A percentile compares a stretch with the other conserved stretches of the same genome.
Evolutionary conservation across 2,888 invertebrate species (phyloP).

Genomic region (Artemia sinica): DNA sequence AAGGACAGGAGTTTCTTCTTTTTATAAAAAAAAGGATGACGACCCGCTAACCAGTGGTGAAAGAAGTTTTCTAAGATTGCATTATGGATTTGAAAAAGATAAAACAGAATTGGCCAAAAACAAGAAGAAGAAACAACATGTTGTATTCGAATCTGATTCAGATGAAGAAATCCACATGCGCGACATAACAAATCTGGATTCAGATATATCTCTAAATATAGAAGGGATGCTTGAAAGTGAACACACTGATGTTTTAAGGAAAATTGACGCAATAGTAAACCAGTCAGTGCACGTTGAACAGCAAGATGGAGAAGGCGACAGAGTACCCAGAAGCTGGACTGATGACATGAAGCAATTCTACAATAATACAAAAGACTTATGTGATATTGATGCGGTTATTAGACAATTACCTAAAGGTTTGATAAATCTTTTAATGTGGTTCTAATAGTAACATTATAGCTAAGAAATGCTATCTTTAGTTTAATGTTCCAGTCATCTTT

Average conservation of each 20-base stretch:
- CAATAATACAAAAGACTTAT: too few relatives aligned
- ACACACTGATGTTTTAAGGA: neutral
- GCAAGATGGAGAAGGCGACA: neutral
- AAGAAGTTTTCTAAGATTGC: neutral
- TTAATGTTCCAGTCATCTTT: too few relatives aligned
- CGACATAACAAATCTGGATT: neutral
- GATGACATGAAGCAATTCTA: neutral
- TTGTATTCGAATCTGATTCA: neutral
- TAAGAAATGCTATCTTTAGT: too few relatives aligned
- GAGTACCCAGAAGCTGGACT: neutral
- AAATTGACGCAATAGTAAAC: neutral
- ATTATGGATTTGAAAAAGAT: neutral
- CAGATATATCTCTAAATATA: neutral
- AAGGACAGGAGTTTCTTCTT: slow-evolving; percentile 5
- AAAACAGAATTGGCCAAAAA: neutral
- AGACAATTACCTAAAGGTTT: too few relatives aligned
- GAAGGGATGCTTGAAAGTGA: neutral
- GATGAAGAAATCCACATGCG: neutral
- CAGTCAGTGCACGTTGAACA: neutral
- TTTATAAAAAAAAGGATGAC: neutral
- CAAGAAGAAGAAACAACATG: neutral
- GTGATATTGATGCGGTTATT: too few relatives aligned
- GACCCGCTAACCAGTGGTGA: slow-evolving; percentile 1
- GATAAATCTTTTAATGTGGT: too few relatives aligned
- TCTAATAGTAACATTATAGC: too few relatives aligned